Percentiles rank a stretch among this genome's conserved stretches.
phyloP scores from a whole-genome alignment of 2,113 vertebrate species.

The Ameiurus melas region DNA sequence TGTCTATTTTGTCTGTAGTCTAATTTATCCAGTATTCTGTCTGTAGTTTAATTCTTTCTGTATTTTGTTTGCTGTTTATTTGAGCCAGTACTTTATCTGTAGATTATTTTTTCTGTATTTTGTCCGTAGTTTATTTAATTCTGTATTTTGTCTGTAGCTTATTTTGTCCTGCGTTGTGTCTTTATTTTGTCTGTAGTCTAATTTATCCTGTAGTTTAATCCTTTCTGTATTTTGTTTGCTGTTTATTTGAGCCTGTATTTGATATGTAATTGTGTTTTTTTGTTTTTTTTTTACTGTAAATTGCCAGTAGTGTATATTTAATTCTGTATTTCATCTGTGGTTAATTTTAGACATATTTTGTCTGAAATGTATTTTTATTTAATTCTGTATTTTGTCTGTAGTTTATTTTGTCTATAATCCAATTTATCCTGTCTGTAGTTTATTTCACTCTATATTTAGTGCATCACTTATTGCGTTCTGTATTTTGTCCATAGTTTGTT shows the following conservation, averaged over 20 bases:
- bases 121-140: not conserved
- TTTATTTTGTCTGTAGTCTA: no score
- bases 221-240: not conserved
- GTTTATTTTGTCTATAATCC: not conserved
- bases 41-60: no score
- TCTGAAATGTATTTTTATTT: not conserved
- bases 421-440: not conserved
- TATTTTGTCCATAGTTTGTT: not conserved
- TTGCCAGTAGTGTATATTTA: not conserved
- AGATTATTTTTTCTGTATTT: not conserved
- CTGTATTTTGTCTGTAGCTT: not conserved
- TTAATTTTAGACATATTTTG: no score
- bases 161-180: not conserved
- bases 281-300: not conserved
- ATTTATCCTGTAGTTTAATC: no score
- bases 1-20: no score
- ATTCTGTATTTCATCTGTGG: no score
- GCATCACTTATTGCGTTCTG: not conserved
- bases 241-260: not conserved
- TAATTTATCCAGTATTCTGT: no score
- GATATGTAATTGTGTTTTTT: no score
- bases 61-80: not conserved
- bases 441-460: not conserved
- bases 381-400: not conserved
- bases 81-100: not conserved